Evolutionary conservation across 2,888 invertebrate species (phyloP).

Genomic region (Meteorus cinctellus): DNA sequence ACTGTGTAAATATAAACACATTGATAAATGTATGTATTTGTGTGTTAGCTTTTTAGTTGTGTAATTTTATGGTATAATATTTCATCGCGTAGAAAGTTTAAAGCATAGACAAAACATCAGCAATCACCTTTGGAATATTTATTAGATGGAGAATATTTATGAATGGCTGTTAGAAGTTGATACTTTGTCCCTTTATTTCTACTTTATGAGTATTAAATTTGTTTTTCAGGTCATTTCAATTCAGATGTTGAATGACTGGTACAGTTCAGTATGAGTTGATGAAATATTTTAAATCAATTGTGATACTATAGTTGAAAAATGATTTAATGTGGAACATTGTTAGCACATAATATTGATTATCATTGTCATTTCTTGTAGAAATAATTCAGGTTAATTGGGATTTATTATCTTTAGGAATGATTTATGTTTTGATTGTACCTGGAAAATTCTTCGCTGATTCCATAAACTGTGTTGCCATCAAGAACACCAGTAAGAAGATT

Average conservation of each 20-base stretch:
- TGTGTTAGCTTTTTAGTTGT: not conserved
- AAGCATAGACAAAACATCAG: conserved; percentile 9
- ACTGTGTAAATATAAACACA: no score
- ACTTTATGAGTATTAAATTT: no score
- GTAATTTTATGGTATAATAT: conserved; percentile 30
- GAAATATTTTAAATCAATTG: no score
- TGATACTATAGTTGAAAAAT: no score
- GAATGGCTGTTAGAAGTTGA: conserved; percentile 16
- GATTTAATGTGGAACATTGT: no score
- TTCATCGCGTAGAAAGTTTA: conserved; percentile 44
- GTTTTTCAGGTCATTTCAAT: no score
- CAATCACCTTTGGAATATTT: conserved; percentile 32
- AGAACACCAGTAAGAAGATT: conserved; percentile 90
- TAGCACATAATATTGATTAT: not conserved
- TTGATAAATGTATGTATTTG: not conserved
- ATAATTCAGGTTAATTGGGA: not conserved
- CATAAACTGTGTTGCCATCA: conserved; percentile 93
- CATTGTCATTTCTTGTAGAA: conserved; percentile 31
- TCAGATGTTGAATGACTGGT: no score
- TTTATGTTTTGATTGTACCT: conserved; percentile 73
- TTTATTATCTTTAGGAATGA: not conserved
- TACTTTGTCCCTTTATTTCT: not conserved
- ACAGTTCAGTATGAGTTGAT: no score
- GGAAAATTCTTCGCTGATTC: conserved; percentile 86
- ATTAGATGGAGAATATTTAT: conserved; percentile 35